Evolutionary conservation across 2,888 invertebrate genomes (phyloP).

Genomic region (Nasonia oneida): DNA sequence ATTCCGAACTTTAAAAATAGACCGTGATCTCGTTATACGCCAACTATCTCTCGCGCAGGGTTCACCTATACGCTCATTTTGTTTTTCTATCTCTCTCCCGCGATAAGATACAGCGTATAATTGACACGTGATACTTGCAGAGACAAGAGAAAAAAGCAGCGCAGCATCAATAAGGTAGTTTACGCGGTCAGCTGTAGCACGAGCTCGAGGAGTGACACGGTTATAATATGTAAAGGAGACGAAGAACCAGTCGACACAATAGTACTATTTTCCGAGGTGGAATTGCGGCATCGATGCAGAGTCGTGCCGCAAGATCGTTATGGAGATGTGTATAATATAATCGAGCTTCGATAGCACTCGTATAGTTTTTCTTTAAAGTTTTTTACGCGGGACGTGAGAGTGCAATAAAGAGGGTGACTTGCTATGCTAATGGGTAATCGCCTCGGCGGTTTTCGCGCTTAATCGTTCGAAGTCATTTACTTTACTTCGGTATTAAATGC

Average conservation of each 20-base stretch:
- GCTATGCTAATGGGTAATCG: too few species aligned
- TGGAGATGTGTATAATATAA: background rate
- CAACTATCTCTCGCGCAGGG: background rate
- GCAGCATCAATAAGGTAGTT: background rate
- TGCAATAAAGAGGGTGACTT: too few species aligned
- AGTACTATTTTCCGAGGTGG: conserved; percentile 25
- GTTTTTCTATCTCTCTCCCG: background rate
- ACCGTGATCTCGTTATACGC: background rate
- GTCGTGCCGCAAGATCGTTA: background rate
- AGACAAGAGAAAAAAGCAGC: background rate
- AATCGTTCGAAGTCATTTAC: too few species aligned
- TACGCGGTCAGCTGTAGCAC: background rate
- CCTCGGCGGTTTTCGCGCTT: too few species aligned
- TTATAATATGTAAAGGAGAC: background rate
- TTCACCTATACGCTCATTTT: background rate
- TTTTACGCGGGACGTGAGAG: too few species aligned
- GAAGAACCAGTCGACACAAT: conserved; percentile 27
- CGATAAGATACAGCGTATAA: background rate
- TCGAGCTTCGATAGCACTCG: background rate
- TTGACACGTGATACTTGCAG: background rate
- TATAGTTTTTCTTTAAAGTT: too few species aligned
- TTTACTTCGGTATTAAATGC: too few species aligned
- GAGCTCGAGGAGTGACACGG: background rate
- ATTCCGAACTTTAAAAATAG: conserved; percentile 16
- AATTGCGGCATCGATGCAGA: conserved; percentile 7